Base-by-base conservation (phyloP, 2,888 invertebrate genomes). In the Oscheius sp. region DNA sequence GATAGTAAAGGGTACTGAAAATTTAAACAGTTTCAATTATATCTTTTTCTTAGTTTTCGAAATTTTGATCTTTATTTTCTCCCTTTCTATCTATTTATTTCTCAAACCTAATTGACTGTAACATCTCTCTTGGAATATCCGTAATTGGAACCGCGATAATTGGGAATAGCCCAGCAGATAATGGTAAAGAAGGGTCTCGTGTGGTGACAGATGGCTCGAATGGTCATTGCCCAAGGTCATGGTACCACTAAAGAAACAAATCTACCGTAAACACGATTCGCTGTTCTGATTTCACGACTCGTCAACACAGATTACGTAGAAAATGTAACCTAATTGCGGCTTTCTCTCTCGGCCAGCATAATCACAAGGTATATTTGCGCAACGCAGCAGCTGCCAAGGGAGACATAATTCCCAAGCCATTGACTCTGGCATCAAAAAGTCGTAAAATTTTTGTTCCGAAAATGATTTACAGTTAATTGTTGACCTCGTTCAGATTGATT, bases 121-220 rank as follows among this genome's bases (percentile, higher is more conserved):
- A 27, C n/a, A n/a, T n/a, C 48, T 23, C 39, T 20, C 17, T 48
- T 64, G 25, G 64, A 50, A 34, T 48, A 34, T 64, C 37, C 27
- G 48, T 64, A 64, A 64, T 64, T 64, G 64, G 64, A 64, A 50
- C 48, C 46, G 37, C 52, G 64, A 64, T 64, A 64, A 64, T 64
- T 64, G 37, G n/a, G 34, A 55, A 55, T 55, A 55, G 20, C 55
- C 55, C 55, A n/a, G 55, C 17, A 20, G 37, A 58, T 58, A 58
- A 58, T 58, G 45, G 58, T 17, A 34, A 64, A 46, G 50, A 46
- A 50, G 50, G 37, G 34, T 27, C 64, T 17, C 17, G n/a, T 50
- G 64, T 64, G 64, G 17, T 64, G 64, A 64, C 64, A 64, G 64
- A 64, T 64, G 64, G 64, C 50, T 48, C 50, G 48, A 48, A 64